Evolutionary conservation across 2,888 invertebrate species (phyloP).

Genomic region (Sarcophaga subvicina): DNA sequence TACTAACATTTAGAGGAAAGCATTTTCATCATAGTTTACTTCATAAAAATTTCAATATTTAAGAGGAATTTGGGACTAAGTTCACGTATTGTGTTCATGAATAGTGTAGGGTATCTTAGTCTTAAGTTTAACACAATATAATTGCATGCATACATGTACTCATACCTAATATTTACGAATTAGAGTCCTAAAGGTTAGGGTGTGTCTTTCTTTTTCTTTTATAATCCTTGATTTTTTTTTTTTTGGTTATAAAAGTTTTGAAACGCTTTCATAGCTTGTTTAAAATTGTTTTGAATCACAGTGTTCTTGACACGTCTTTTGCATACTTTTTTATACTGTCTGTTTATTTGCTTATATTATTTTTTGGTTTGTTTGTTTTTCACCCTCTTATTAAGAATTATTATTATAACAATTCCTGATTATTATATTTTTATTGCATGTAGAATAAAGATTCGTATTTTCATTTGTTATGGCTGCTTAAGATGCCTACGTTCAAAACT

Average conservation of each 20-base stretch:
- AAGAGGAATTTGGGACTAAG: too few relatives aligned
- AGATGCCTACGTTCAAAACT: slow-evolving; percentile 35
- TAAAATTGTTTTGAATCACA: background rate
- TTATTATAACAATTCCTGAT: slow-evolving; percentile 60
- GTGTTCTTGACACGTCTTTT: slow-evolving; percentile 19
- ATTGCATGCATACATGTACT: background rate
- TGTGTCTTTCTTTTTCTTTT: slow-evolving; percentile 34
- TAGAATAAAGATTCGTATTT: slow-evolving; percentile 29
- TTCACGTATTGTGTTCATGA: background rate
- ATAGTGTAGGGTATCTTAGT: background rate
- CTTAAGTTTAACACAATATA: background rate
- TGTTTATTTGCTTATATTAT: slow-evolving; percentile 16
- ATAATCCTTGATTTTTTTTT: background rate
- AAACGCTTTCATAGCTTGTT: background rate
- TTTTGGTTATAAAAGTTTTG: too few relatives aligned
- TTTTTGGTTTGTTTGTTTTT: slow-evolving; percentile 20
- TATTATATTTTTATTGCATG: slow-evolving; percentile 54
- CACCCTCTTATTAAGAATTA: slow-evolving; percentile 22
- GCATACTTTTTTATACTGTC: slow-evolving; percentile 10
- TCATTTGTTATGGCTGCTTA: slow-evolving; percentile 15
- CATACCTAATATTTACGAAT: background rate
- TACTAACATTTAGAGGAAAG: too few relatives aligned
- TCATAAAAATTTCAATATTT: too few relatives aligned
- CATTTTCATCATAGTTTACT: too few relatives aligned
- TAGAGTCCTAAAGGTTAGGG: slow-evolving; percentile 39